Percentiles rank a stretch among this genome's conserved stretches.
These are phyloP conservation scores for Xestia xanthographa DNA, from an alignment of 2,888 invertebrate species.

Conservation along the genomic window DNA sequence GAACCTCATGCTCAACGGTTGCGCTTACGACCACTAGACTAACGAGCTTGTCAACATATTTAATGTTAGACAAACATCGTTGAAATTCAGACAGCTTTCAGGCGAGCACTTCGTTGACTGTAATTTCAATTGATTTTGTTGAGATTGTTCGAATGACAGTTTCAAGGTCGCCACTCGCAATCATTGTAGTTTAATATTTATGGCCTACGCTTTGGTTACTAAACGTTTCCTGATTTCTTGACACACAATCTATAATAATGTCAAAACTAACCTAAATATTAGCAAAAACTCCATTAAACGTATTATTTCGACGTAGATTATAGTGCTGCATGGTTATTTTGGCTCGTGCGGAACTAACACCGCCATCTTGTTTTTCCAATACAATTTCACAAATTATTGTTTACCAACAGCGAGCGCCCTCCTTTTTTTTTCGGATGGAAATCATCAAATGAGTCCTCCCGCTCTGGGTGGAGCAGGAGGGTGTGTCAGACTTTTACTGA, in stretches of 20 bases:
- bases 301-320: background rate
- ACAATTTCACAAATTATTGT: background rate
- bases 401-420: background rate
- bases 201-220: conserved; percentile 25
- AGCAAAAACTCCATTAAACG: background rate
- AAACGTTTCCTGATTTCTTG: conserved; percentile 51
- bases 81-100: conserved; percentile 70
- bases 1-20: background rate
- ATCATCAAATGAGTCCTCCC: too few relatives aligned
- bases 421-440: too few relatives aligned
- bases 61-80: conserved; percentile 63
- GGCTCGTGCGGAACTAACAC: background rate
- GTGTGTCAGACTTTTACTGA: too few relatives aligned
- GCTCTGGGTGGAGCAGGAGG: too few relatives aligned
- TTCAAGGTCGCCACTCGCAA: conserved; percentile 61
- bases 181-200: conserved; percentile 48
- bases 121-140: conserved; percentile 70
- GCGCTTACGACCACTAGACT: background rate
- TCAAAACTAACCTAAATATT: conserved; percentile 14
- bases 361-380: background rate
- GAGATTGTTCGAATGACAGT: conserved; percentile 61
- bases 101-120: conserved; percentile 57
- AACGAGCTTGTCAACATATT: background rate
- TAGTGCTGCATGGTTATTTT: background rate
- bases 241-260: conserved; percentile 27